Evolutionary conservation across 2,797 vertebrate genomes (phyloP), one percentile per base, ranked within the genome.

Genomic region (Gymnoscopelus microlampas): DNA sequence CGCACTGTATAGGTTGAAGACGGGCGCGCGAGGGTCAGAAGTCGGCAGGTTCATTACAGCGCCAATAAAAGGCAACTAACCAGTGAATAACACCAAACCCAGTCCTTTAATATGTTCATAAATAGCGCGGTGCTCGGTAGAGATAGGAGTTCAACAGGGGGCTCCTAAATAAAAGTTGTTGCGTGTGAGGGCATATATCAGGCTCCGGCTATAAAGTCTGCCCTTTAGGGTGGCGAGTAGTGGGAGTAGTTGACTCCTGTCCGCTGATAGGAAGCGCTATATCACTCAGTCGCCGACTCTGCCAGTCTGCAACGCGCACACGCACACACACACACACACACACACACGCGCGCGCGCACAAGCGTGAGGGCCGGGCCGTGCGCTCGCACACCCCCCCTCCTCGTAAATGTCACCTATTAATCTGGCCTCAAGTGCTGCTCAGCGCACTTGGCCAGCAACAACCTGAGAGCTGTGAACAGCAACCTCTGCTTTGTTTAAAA

Each of bases 331-430:
- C 51, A 14, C 11, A 3, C 51, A 3, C 11, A n/a, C 77, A 56
- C 57, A 79, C 80, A 23, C 26, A 29, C 26, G 2, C 26, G 2
- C 77, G 7, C 88, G 65, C 84, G 53, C 57, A 79, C 80, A 19
- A 39, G 35, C 35, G 35, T 5, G 35, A 6, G 39, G 35, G 26
- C 26, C 35, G 35, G 35, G 7, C 2, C 76, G 61, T 74, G 54
- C 85, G 79, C 76, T 64, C 84, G 72, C 75, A 9, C 72, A 67
- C 78, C 35, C 6, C 2, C 39, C 39, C 39, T 7, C 68, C 85
- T 93, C 91, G 79, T 93, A 94, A 94, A 94, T 92, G 90, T 93
- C 93, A 91, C 85, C 87, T 82, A 88, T 94, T 93, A 95, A 94
- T 94, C 91, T 91, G 88, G 74, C 81, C 85, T 90, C 85, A 89